Conservation (phyloP, 2,888 invertebrate species). For the Drosophila emarginata region DNA sequence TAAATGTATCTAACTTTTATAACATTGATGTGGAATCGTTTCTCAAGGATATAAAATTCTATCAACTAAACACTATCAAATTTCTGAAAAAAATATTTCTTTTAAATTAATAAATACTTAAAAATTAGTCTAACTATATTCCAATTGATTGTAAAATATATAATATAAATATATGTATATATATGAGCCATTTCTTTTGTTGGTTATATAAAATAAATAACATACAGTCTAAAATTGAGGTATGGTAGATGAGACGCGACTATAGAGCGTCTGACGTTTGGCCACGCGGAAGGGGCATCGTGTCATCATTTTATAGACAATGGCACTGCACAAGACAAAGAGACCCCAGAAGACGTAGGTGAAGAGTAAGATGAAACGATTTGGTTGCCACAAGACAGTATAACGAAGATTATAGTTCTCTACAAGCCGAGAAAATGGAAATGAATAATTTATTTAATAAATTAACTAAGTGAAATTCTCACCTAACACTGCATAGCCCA, state of each 20-base stretch:
- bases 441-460: neutral
- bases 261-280: constrained; percentile 76
- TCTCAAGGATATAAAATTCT: neutral
- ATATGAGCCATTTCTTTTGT: neutral
- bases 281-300: constrained; percentile 81
- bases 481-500: constrained; percentile 92
- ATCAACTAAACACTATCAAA: neutral
- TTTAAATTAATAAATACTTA: neutral
- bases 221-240: constrained; percentile 79
- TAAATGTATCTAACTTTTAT: neutral
- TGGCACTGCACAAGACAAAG: constrained; percentile 69
- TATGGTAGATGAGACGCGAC: constrained; percentile 71
- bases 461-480: constrained; percentile 50
- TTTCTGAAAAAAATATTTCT: neutral
- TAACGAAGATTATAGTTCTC: constrained; percentile 80
- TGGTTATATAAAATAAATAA: neutral
- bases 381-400: constrained; percentile 81
- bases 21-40: neutral
- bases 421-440: constrained; percentile 34
- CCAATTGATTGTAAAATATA: constrained; percentile 1
- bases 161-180: neutral
- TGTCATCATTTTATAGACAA: constrained; percentile 80
- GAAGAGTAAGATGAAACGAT: constrained; percentile 78
- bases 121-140: neutral
- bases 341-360: constrained; percentile 79